Evolutionary conservation across 92 coral and sea anemone genomes (phyloP).

Genomic region (Bergia puertoricense): DNA sequence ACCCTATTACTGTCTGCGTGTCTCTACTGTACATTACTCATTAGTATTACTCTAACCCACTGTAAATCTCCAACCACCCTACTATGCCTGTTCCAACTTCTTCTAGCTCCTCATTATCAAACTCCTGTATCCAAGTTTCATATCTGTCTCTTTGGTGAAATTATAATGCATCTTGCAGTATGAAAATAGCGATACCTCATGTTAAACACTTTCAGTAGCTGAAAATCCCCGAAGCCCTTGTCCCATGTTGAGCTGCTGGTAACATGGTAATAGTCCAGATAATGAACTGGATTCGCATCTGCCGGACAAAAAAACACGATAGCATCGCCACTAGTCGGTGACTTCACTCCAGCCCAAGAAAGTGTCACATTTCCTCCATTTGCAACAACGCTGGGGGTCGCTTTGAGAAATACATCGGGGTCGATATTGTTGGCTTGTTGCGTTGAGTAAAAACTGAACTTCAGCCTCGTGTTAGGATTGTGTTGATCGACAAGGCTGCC

Average conservation of each 20-base stretch:
- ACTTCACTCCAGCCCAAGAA: conserved; percentile 74
- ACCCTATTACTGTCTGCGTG: too few relatives aligned
- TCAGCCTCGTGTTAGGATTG: conserved; percentile 60
- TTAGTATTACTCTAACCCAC: too few relatives aligned
- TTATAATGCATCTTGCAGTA: too few relatives aligned
- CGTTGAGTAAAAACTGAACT: conserved; percentile 27
- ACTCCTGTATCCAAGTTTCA: too few relatives aligned
- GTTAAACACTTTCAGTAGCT: conserved; percentile 60
- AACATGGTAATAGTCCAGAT: conserved; percentile 80
- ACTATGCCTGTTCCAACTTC: too few relatives aligned
- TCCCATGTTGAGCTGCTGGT: conserved; percentile 60
- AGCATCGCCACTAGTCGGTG: conserved; percentile 58
- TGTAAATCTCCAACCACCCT: too few relatives aligned
- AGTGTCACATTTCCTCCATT: conserved; percentile 82
- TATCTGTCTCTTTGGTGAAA: too few relatives aligned
- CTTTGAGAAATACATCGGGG: conserved; percentile 36
- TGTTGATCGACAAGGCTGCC: conserved; percentile 64
- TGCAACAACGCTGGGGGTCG: conserved; percentile 60
- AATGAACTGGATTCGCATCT: conserved; percentile 62
- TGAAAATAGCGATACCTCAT: conserved; percentile 47
- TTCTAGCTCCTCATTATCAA: too few relatives aligned
- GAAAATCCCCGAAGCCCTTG: conserved; percentile 65
- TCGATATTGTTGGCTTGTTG: conserved; percentile 14
- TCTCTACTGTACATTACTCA: too few relatives aligned
- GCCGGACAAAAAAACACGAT: conserved; percentile 83